Evolutionary conservation across 2,113 vertebrate species (phyloP), one percentile per base, ranked within the genome.

Genomic region (Camelus bactrianus): DNA sequence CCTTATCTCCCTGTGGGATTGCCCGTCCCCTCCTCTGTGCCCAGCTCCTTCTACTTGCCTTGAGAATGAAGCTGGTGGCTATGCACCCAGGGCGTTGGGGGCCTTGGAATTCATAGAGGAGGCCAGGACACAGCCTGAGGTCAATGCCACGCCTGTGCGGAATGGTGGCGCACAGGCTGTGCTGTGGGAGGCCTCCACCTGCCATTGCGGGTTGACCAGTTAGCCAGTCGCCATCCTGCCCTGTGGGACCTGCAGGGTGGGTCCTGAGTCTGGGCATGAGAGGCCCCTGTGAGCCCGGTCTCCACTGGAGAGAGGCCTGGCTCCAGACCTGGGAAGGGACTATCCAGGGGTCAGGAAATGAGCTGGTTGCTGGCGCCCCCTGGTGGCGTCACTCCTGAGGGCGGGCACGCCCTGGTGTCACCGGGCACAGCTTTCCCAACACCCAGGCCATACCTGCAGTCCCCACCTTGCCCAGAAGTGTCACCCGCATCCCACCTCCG

Each of bases 361-460:
- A 16, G 52, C 9, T 3, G 2, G 26, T 22, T 12, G 24, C 20
- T 32, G 8, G 2, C 3, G 0, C 14, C 20, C 30, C 8, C 26
- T 5, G 28, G 42, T 12, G 0, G 26, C 3, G 4, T 73, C 22
- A 16, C 11, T 16, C 32, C 17, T 1, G 30, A 24, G 11, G 22
- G 6, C 30, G 15, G 30, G 22, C 1, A 0, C 1, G 0, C 17
- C 38, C 35, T 10, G 8, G 1, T 0, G 8, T 16, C 64, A 16
- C 46, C 4, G 19, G 20, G 19, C 42, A 83, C 48, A 30, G 50
- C 84, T 48, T 70, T 16, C 65, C 35, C 0, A 11, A 9, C 10
- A 17, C 35, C 12, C 52, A 14, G 1, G 67, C 67, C 50, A 6
- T 2, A 8, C 19, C 6, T 5, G 32, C 46, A 17, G 50, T 26